phyloP scores from a whole-genome alignment of 2,113 vertebrate species.

The Gavia stellata region DNA sequence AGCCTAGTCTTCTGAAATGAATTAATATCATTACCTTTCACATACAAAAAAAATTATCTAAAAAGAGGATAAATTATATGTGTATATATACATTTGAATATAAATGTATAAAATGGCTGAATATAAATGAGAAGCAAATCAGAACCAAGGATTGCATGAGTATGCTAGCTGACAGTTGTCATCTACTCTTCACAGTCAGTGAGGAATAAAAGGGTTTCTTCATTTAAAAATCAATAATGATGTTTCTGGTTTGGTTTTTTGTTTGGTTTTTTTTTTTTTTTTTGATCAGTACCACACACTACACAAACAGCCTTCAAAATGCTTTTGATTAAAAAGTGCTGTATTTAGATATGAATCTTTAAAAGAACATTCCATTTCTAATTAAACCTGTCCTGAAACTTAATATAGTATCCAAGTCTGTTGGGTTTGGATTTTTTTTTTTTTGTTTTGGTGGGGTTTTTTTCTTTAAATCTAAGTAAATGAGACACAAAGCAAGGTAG shows the following conservation, averaged over 20 bases:
- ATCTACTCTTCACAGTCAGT: neutral
- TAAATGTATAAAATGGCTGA: neutral
- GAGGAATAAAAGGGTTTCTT: neutral
- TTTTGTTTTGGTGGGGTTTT: neutral
- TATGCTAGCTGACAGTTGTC: neutral
- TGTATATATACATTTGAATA: neutral
- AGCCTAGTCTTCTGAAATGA: neutral
- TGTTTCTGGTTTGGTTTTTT: neutral
- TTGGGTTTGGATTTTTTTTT: neutral
- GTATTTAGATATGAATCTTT: neutral
- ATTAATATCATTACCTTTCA: neutral
- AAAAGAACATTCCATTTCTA: neutral
- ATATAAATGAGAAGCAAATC: neutral
- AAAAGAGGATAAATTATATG: neutral
- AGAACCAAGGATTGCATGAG: neutral
- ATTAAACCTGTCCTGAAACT: neutral
- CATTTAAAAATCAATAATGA: constrained; percentile 19
- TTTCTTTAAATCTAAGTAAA: neutral
- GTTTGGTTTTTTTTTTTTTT: neutral
- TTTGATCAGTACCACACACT: neutral
- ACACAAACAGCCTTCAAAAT: constrained; percentile 23
- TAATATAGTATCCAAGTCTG: neutral
- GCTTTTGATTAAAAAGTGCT: neutral
- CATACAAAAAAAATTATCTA: neutral
- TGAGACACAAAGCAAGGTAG: neutral